phyloP scores from a whole-genome alignment of 2,797 vertebrate genomes.

The Acanthornis magna region DNA sequence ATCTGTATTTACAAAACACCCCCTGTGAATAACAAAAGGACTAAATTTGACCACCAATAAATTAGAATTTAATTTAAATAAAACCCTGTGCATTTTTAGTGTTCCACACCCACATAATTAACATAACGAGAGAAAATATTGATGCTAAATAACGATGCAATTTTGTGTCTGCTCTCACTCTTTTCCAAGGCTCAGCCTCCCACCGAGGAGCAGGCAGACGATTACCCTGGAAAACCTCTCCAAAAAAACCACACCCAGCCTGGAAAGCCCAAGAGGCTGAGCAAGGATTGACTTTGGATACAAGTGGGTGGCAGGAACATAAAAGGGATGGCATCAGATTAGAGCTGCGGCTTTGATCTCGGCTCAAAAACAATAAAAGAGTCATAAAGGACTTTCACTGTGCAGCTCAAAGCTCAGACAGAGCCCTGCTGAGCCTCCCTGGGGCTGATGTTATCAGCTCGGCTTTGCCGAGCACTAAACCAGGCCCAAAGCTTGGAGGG shows the following conservation, averaged over 20 bases:
- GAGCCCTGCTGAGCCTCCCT: not conserved
- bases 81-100: not conserved
- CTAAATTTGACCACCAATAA: not conserved
- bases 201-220: conserved; percentile 9
- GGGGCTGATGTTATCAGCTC: conserved; percentile 32
- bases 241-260: not conserved
- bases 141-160: not conserved
- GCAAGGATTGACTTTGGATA: not conserved
- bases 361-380: conserved; percentile 33
- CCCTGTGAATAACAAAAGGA: not conserved
- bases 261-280: not conserved
- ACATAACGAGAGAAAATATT: not conserved
- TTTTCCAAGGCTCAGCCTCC: not conserved
- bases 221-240: conserved; percentile 53
- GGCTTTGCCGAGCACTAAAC: not conserved
- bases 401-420: conserved; percentile 31
- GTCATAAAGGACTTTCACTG: conserved; percentile 60
- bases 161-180: conserved; percentile 1
- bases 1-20: not conserved
- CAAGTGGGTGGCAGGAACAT: conserved; percentile 60
- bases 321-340: conserved; percentile 64
- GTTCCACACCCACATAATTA: not conserved
- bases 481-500: not conserved
- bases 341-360: conserved; percentile 58
- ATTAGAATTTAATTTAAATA: not conserved